Evolutionary conservation across 2,113 vertebrate genomes (phyloP), one percentile per base, ranked within the genome.

Genomic region (Puntigrus tetrazona): DNA sequence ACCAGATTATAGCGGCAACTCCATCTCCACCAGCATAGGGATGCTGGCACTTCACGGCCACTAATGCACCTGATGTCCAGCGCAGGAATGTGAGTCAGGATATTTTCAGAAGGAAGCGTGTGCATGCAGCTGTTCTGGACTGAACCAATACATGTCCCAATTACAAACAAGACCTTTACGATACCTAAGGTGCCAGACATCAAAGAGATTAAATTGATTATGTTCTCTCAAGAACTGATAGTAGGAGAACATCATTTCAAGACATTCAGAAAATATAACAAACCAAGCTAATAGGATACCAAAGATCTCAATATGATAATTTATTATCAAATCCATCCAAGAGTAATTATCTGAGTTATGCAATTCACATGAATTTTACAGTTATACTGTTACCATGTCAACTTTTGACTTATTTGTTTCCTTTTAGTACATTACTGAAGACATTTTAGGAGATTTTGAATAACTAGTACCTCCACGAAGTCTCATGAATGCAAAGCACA

Each of bases 11-110:
- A 86, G 59, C 31, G 65, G 77, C 75, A 85, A 38, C 22, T 85
- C 83, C 79, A 84, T 80, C 78, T 18, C 22, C 77, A 83, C 75
- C 84, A 69, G 84, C 78, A 82, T 38, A 27, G 27, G 47, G 45
- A 7, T 57, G 57, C 75, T 87, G 86, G 86, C 67, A 85, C 76
- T 38, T 31, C 5, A 16, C 20, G 1, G 43, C 41, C 57, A 63
- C 65, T 75, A 11, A 67, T 77, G 84, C 80, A 88, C 87, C 75
- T 83, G 86, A 36, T 85, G 87, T 69, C 57, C 45, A 65, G 67
- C 38, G 69, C 75, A 85, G 13, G 76, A 67, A 72, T 76, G 72
- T 57, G 65, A 76, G 43, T 85, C 63, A 55, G 50, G 67, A 70
- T 87, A 77, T 76, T 73, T 78, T 84, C 77, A 67, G 81, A 52